phyloP scores from a whole-genome alignment of 2,888 invertebrate species.

The Ochropleura leucogaster region DNA sequence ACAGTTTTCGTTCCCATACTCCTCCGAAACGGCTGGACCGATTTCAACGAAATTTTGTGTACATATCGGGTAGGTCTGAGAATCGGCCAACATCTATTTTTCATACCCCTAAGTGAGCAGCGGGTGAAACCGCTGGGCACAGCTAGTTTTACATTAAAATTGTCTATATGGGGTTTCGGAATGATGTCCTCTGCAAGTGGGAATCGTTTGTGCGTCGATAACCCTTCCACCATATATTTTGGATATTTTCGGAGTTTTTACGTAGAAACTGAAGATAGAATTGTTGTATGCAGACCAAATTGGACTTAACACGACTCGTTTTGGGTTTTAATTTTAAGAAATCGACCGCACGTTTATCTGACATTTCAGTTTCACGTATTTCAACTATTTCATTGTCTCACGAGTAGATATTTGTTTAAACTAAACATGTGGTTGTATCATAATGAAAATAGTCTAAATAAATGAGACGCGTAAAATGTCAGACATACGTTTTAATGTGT shows the following conservation, averaged over 20 bases:
- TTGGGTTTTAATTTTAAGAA: conserved; percentile 15
- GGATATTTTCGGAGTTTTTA: background rate
- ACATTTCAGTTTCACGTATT: background rate
- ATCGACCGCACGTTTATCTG: background rate
- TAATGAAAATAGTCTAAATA: background rate
- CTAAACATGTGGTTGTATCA: background rate
- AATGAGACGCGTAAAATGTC: conserved; percentile 14
- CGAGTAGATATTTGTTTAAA: background rate
- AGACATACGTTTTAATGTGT: conserved; percentile 20
- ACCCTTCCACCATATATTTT: background rate
- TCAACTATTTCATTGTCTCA: background rate
- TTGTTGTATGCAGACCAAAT: background rate
- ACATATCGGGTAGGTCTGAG: no score
- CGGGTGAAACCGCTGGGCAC: no score
- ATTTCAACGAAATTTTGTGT: no score
- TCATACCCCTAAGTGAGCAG: no score
- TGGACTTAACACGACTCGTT: conserved; percentile 41
- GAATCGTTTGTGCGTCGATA: background rate
- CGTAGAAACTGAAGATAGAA: background rate
- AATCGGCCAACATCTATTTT: no score
- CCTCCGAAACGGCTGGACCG: no score
- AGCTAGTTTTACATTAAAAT: no score
- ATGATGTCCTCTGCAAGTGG: no score
- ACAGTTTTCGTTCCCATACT: no score
- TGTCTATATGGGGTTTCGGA: no score